These are phyloP conservation scores for Tricholauxania praeusta DNA, from an alignment of 2,888 invertebrate genomes.

Conservation along the genomic window DNA sequence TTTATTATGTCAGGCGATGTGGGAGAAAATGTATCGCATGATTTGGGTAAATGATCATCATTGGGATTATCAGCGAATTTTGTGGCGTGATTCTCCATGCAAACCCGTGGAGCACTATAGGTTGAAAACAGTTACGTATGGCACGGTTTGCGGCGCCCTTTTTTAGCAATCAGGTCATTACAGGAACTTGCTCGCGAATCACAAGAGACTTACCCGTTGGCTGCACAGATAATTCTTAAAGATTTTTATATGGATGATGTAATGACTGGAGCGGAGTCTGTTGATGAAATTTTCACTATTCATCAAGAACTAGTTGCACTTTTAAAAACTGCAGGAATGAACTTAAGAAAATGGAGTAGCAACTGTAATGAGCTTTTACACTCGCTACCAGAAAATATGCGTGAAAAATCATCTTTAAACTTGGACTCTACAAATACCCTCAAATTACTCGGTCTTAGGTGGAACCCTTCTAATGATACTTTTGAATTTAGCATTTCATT, in stretches of 20 bases:
- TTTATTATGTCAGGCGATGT: conserved; percentile 39
- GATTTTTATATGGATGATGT: conserved; percentile 52
- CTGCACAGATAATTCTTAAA: conserved; percentile 36
- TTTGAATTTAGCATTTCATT: conserved; percentile 20
- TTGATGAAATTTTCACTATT: conserved; percentile 16
- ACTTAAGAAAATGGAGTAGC: conserved; percentile 18
- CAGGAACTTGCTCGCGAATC: conserved; percentile 45
- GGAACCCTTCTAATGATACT: conserved; percentile 16
- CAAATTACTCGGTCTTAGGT: conserved; percentile 20
- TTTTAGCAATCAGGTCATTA: conserved; percentile 40
- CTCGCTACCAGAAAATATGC: conserved; percentile 14
- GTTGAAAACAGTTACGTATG: conserved; percentile 41
- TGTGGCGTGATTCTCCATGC: conserved; percentile 34
- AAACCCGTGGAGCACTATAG: conserved; percentile 36
- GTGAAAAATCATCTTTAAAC: conserved; percentile 9
- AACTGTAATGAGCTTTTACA: conserved; percentile 9
- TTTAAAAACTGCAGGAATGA: conserved; percentile 19
- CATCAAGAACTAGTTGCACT: neutral
- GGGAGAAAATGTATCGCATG: conserved; percentile 41
- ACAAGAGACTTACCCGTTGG: conserved; percentile 39
- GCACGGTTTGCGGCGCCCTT: conserved; percentile 42
- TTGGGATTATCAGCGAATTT: conserved; percentile 40
- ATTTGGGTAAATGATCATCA: conserved; percentile 32
- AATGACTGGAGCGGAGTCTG: conserved; percentile 40
- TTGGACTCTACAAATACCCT: conserved; percentile 14